Base-by-base conservation (phyloP, 2,888 invertebrate species). In the Marasmarcha lunaedactyla region DNA sequence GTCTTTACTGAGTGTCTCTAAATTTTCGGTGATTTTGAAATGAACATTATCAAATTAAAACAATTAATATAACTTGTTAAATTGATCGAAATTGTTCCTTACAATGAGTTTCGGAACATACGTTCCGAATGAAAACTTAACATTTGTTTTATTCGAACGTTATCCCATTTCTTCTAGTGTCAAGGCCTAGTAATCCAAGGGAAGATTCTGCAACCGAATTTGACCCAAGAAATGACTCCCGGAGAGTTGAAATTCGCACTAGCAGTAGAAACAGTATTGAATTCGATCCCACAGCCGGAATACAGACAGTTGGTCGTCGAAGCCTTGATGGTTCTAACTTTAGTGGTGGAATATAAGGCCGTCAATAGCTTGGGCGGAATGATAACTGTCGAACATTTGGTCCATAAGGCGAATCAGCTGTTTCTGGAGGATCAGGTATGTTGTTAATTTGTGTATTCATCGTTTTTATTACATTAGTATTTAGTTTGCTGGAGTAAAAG, bases 181-280 rank as follows among this genome's bases (percentile, higher is more conserved):
- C 94, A 96, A 85, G 98, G 97, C 1, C 79, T 98, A 39, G 90
- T 93, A 6, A 96, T 99, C 47, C 96, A 97, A 68, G 95, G 94
- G 1, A 91, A 94, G 65, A 86, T 95, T 15, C 78, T 99, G 14
- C 94, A 93, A 40, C 95, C 96, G 59, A 94, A 93, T 71, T 83
- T 98, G 38, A 98, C 98, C 0, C 95, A 96, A 81, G 98, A 98
- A 88, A 99, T 99, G 99, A 99, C 99, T 1, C 89, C 97, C 0
- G 97, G 97, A 33, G 99, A 99, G 78, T 77, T 98, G 54, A 99
- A 99, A 79, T 99, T 99, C 76, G 98, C 99, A 0, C 84, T 99
- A 11, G 95, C 96, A 40, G 98, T 99, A 0, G 99, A 99, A 77
- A 94, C 96, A 1, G 97, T 97, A 1, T 84, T 99, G 38, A 99